These are phyloP conservation scores for Channa maculata DNA, from an alignment of 2,113 vertebrate species.

Conservation along the genomic window DNA sequence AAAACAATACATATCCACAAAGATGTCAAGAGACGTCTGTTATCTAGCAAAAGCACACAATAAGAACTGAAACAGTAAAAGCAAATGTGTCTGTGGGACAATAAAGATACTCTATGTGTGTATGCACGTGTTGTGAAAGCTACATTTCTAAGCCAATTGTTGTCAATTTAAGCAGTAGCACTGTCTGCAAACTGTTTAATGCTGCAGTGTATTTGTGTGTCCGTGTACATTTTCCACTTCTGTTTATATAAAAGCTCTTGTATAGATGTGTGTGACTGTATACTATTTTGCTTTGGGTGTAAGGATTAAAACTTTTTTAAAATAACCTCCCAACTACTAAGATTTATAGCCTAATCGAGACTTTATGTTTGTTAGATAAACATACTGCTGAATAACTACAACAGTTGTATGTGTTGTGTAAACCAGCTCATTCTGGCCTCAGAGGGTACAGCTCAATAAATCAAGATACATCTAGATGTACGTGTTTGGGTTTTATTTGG, in stretches of 20 bases:
- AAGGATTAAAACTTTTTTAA: slow-evolving; percentile 14
- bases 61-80: slow-evolving; percentile 10
- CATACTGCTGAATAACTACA: background rate
- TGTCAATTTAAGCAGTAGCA: slow-evolving; percentile 35
- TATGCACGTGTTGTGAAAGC: slow-evolving; percentile 30
- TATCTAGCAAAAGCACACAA: slow-evolving; percentile 27
- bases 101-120: slow-evolving; percentile 19
- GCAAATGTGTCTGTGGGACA: slow-evolving; percentile 25
- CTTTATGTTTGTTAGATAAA: slow-evolving; percentile 4
- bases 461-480: background rate
- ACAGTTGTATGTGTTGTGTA: background rate
- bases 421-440: background rate
- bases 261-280: background rate
- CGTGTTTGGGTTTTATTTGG: slow-evolving; percentile 2
- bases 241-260: slow-evolving; percentile 1
- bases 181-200: slow-evolving; percentile 32
- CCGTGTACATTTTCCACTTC: background rate
- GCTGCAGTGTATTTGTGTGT: slow-evolving; percentile 10
- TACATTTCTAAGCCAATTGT: slow-evolving; percentile 34
- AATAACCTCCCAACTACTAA: slow-evolving; percentile 6
- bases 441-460: slow-evolving; percentile 1
- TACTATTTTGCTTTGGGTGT: background rate
- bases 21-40: slow-evolving; percentile 24
- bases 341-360: slow-evolving; percentile 17
- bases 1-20: slow-evolving; percentile 31